Base-by-base conservation (phyloP, 2,888 invertebrate genomes). In the Beris chalybata region DNA sequence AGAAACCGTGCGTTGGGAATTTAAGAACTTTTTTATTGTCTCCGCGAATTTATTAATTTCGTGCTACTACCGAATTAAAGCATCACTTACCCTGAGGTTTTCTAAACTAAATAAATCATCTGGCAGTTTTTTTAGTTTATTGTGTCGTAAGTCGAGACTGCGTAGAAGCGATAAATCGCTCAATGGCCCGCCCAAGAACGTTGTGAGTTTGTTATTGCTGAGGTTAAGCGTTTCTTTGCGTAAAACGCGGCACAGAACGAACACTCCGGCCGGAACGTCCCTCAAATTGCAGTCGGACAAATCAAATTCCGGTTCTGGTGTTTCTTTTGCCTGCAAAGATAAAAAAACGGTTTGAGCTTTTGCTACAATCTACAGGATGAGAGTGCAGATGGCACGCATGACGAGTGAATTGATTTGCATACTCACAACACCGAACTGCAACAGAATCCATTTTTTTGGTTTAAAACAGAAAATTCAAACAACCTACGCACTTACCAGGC, bases 221-320 rank as follows among this genome's bases (percentile, higher is more conserved):
- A 89, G 80, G 77, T 83, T 84, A 71, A 92, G 78, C 68, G 82
- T 81, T 75, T 90, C 87, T 81, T 93, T 94, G 71, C 92, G 85
- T 76, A 91, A 89, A 52, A 93, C 92, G 80, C 89, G 89, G 78
- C 93, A 92, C 67, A 92, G 81, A 32, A 91, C 87, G 80, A 87
- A 93, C 65, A 92, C 88, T 69, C 92, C 91, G 68, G 87, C 83
- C 47, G 93, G 93, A 64, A 93, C 86, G 74, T 82, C 84, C 72
- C 85, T 85, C 66, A 93, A 80, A 75, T 87, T 86, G 79, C 93
- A 93, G 71, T 89, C 89, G 5, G 92, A 89, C 69, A 93, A 78
- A 79, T 93, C 93, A 79, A 91, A 93, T 68, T 87, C 84, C 64
- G 89, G 87, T 77, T 92, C 93, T 38, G 93, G 93, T 71, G 88